Evolutionary conservation across 2,888 invertebrate genomes (phyloP), one percentile per base, ranked within the genome.

Genomic region (Aphodius granarius): DNA sequence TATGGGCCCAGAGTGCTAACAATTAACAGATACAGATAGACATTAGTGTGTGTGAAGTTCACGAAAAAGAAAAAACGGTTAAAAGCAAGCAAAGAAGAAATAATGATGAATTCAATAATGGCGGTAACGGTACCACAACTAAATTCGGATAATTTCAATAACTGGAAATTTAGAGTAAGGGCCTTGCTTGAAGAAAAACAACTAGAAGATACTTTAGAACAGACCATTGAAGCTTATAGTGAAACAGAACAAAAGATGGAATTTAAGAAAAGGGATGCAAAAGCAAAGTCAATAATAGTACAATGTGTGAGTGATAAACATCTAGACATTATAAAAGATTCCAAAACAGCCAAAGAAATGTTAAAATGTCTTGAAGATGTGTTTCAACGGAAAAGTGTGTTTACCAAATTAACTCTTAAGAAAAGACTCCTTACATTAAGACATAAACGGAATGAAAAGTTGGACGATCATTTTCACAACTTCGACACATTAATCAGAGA

Each of bases 401-500:
- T 80, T 73, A 76, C 78, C 4, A 81, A 82, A 72, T 68, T 81
- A 70, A 74, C 76, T 16, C 66, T 81, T 17, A 78, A 77, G 73
- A 79, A 76, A 62, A 79, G 78, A 63, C 73, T 81, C 19, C 66
- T 81, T 20, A 78, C 78, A n/a, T 71, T 81, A 63, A 81, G 80
- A 78, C 66, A 71, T 6, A 75, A 66, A 73, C 72, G 77, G 20
- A 77, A 78, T 43, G 78, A 77, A 18, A 66, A 21, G 15, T 71
- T 81, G 18, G 79, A 82, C 74, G 80, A 82, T 71, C 78, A 81
- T 75, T 81, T 82, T 73, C 22, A 71, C 15, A 79, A 78, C 9
- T 82, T 81, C 72, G 81, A 82, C 22, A 77, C 74, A 43, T 13
- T 81, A 3, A 77, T 81, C n/a, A 71, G 81, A 72, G 81, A 81